These are phyloP conservation scores for Lepidothrix coronata DNA, from an alignment of 2,113 vertebrate genomes.

Conservation along the genomic window DNA sequence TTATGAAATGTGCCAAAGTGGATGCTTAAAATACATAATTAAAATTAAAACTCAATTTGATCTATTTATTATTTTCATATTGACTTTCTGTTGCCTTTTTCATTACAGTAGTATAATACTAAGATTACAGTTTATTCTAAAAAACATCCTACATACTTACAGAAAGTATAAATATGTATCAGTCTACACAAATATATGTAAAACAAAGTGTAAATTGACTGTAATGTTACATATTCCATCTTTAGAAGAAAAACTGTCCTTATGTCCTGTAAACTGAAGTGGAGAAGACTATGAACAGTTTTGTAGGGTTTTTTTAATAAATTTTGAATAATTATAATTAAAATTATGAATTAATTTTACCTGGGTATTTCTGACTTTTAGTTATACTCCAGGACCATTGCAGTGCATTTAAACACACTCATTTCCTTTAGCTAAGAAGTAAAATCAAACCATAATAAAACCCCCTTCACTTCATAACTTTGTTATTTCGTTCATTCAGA, in stretches of 20 bases:
- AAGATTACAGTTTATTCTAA: background rate
- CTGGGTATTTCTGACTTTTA: background rate
- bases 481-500: slow-evolving; percentile 7
- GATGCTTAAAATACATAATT: background rate
- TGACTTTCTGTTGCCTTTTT: background rate
- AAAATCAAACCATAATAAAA: background rate
- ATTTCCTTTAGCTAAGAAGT: background rate
- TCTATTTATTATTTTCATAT: background rate
- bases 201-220: background rate
- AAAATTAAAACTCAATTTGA: background rate
- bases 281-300: background rate
- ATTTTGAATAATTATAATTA: background rate
- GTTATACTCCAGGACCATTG: background rate
- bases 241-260: background rate
- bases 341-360: background rate
- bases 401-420: background rate
- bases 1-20: background rate
- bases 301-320: background rate
- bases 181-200: background rate
- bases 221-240: background rate
- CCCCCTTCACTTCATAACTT: background rate
- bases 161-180: background rate
- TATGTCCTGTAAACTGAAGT: background rate
- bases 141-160: background rate
- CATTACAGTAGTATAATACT: background rate